Evolutionary conservation across 64 coral and sea anemone species (phyloP).

Genomic region (Actinia tenebrosa): DNA sequence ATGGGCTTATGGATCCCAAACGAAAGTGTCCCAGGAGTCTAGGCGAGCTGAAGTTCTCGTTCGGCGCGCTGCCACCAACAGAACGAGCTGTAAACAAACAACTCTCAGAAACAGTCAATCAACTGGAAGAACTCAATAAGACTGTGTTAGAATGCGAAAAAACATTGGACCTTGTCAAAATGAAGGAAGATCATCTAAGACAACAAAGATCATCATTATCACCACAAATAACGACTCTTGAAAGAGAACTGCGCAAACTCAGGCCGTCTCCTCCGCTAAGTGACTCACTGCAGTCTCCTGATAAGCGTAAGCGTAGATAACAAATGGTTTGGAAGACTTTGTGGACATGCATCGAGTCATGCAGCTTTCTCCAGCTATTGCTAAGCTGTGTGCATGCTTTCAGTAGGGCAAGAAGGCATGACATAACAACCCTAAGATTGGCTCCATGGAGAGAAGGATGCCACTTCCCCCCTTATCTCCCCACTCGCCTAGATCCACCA

Average conservation of each 20-base stretch:
- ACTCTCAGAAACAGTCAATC: slow-evolving; percentile 15
- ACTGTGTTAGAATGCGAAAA: slow-evolving; percentile 25
- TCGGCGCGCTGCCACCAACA: slow-evolving; percentile 56
- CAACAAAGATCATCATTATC: slow-evolving; percentile 30
- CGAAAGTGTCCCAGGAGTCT: slow-evolving; percentile 43
- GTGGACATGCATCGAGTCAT: too few species aligned
- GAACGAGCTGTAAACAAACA: slow-evolving; percentile 34
- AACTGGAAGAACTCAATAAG: slow-evolving; percentile 26
- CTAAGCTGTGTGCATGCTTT: too few species aligned
- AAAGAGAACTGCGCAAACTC: slow-evolving; percentile 64
- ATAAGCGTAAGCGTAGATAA: slow-evolving; percentile 41
- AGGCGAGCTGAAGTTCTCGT: slow-evolving; percentile 41
- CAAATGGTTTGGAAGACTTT: too few species aligned
- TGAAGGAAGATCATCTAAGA: slow-evolving; percentile 46
- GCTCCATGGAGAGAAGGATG: too few species aligned
- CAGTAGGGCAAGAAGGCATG: too few species aligned
- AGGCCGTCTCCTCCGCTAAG: slow-evolving; percentile 28
- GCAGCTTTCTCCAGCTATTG: too few species aligned
- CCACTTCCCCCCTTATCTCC: too few species aligned
- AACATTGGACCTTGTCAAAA: background rate
- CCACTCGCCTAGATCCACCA: too few species aligned
- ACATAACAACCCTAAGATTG: too few species aligned
- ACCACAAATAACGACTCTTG: slow-evolving; percentile 53
- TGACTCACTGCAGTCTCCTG: slow-evolving; percentile 37
- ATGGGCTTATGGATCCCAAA: slow-evolving; percentile 85